Base-by-base conservation (phyloP, 2,797 vertebrate genomes). In the Esox lucius region DNA sequence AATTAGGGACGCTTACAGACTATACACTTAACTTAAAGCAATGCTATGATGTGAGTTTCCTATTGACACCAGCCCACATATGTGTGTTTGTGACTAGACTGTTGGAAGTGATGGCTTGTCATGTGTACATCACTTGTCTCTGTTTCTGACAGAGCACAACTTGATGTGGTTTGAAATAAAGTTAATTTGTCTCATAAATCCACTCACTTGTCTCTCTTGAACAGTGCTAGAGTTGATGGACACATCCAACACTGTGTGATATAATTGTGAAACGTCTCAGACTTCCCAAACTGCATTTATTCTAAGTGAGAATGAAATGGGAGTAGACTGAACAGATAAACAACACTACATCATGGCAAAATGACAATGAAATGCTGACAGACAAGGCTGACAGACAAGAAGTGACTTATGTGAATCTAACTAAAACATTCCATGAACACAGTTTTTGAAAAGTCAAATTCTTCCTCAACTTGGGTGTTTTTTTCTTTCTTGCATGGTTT, bases 121-220 rank as follows among this genome's bases (percentile, higher is more conserved):
- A 92, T 82, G 83, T 81, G 86, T 84, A n/a, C 87, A 68, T 92
- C 91, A 91, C 67, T 87, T 87, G 91, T 91, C 89, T 83, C 74
- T 77, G 77, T 86, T 87, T 91, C 87, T 81, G 86, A 92, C 91
- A 86, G 75, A 79, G 79, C 77, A 78, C 73, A 75, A 87, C 90
- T 89, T 91, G 90, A 92, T 81, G 88, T 83, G 87, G 89, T 91
- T 89, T 87, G 86, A 91, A 90, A 92, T 90, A 86, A 88, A 91
- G 88, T 92, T 92, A 86, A 91, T 91, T 89, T 81, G 89, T 90
- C 90, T 90, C 91, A 91, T 92, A 89, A 92, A 92, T 90, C 89
- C 80, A 90, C 88, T 91, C 91, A 90, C 88, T 90, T 87, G 88
- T 91, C 90, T 87, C 77, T 74, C 88, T 87, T 86, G 84, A 91